Evolutionary conservation across 2,888 invertebrate species (phyloP).

Genomic region (Ennomos erosarius): DNA sequence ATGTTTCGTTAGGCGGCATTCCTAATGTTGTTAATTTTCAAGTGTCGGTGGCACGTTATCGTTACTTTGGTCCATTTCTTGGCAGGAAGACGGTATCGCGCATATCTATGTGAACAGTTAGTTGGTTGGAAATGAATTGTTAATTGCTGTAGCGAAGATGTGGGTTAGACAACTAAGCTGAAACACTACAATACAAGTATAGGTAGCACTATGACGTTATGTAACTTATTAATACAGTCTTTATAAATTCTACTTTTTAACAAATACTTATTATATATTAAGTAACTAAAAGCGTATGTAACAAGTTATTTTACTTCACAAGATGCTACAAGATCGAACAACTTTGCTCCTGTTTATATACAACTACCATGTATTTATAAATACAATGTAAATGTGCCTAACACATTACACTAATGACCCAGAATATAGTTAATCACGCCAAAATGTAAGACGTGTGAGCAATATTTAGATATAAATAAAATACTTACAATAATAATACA

Average conservation of each 20-base stretch:
- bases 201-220: background rate
- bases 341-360: constrained; percentile 28
- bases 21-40: constrained; percentile 70
- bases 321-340: constrained; percentile 2
- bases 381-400: constrained; percentile 28
- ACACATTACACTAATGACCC: constrained; percentile 38
- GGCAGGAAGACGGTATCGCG: constrained; percentile 84
- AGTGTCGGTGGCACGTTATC: constrained; percentile 67
- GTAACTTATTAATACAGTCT: constrained; percentile 15
- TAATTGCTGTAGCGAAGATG: constrained; percentile 50
- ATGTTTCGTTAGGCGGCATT: constrained; percentile 78
- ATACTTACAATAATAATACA: constrained; percentile 12
- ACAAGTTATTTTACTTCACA: constrained; percentile 5
- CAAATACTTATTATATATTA: constrained; percentile 3
- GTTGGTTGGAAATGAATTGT: constrained; percentile 42
- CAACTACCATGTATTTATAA: constrained; percentile 21
- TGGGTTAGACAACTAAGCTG: constrained; percentile 54
- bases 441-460: constrained; percentile 82
- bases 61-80: constrained; percentile 60
- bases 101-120: constrained; percentile 58
- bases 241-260: constrained; percentile 22
- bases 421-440: constrained; percentile 65
- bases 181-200: constrained; percentile 38
- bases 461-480: constrained; percentile 38
- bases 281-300: constrained; percentile 27